phyloP scores from a whole-genome alignment of 1,140 invertebrate genomes.

The Drosophila orena region DNA sequence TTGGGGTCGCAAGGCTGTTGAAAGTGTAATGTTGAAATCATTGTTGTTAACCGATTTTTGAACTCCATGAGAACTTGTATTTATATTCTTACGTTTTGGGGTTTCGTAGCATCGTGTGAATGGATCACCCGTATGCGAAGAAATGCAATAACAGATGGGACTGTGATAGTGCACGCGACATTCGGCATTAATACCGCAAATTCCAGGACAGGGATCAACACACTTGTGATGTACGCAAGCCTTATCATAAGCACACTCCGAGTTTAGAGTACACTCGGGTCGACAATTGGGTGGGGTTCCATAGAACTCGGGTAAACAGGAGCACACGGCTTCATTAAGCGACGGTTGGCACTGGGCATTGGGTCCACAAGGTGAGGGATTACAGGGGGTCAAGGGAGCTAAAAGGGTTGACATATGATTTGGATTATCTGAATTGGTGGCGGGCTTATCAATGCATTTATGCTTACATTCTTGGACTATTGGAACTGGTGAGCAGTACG shows the following conservation, averaged over 20 bases:
- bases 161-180: conserved; percentile 90
- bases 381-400: conserved; percentile 85
- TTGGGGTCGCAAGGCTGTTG: conserved; percentile 15
- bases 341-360: conserved; percentile 89
- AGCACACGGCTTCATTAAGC: conserved; percentile 89
- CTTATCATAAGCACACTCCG: conserved; percentile 89
- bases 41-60: conserved; percentile 13
- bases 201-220: conserved; percentile 90
- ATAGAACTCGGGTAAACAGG: conserved; percentile 89
- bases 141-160: conserved; percentile 90
- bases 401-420: conserved; percentile 49
- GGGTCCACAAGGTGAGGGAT: conserved; percentile 90
- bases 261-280: conserved; percentile 91
- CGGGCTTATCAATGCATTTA: conserved; percentile 4
- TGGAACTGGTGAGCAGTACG: conserved; percentile 84
- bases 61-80: not conserved
- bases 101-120: conserved; percentile 87
- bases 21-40: not conserved
- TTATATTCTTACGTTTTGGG: conserved; percentile 80
- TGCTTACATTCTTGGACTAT: conserved; percentile 86
- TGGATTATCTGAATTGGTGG: conserved; percentile 49
- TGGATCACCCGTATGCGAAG: conserved; percentile 90
- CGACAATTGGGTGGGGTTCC: conserved; percentile 91
- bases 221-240: conserved; percentile 90
- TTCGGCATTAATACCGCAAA: conserved; percentile 89